Evolutionary conservation across 2,888 invertebrate species (phyloP).

Genomic region (Eremobia ochroleuca): DNA sequence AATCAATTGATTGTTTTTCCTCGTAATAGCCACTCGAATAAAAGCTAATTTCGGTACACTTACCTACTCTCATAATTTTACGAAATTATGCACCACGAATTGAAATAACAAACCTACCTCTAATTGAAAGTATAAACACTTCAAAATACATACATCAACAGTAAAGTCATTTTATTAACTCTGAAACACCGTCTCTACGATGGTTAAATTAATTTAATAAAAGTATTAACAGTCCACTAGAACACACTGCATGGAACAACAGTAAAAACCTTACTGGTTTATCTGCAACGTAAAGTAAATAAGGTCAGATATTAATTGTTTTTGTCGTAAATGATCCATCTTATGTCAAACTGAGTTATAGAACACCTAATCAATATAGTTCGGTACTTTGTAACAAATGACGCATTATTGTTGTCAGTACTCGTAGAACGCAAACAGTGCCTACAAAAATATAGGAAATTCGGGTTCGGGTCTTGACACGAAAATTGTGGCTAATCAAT

Average conservation of each 20-base stretch:
- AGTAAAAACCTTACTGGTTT: constrained; percentile 21
- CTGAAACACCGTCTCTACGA: background rate
- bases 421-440: background rate
- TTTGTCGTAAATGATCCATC: constrained; percentile 19
- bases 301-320: constrained; percentile 27
- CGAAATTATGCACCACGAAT: background rate
- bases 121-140: background rate
- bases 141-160: constrained; percentile 39
- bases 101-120: background rate
- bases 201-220: background rate
- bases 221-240: background rate
- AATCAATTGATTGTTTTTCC: background rate
- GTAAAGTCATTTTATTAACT: constrained; percentile 9
- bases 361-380: background rate
- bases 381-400: background rate
- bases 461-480: background rate
- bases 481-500: background rate
- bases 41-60: background rate
- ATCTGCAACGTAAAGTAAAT: constrained; percentile 3
- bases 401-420: background rate
- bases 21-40: background rate
- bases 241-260: constrained; percentile 1
- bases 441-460: background rate
- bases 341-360: constrained; percentile 5
- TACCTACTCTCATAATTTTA: background rate